Evolutionary conservation across 2,113 vertebrate genomes (phyloP).

Genomic region (Cheilinus undulatus): DNA sequence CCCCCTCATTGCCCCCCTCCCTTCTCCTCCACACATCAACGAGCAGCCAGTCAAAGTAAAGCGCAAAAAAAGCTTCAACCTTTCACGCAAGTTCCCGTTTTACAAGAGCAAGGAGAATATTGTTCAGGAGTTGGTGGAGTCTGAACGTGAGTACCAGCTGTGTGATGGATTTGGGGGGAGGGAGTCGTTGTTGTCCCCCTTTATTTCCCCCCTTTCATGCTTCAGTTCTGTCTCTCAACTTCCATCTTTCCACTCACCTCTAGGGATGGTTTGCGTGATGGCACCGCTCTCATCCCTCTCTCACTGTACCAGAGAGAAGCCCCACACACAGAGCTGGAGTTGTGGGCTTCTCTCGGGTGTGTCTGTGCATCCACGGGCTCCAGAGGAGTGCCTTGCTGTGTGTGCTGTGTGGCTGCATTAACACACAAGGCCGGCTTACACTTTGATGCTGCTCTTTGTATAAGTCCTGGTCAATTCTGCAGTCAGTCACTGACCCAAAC

Average conservation of each 20-base stretch:
- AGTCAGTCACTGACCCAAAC: conserved; percentile 68
- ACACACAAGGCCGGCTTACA: conserved; percentile 62
- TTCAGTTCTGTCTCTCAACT: conserved; percentile 71
- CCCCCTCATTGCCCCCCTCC: conserved; percentile 73
- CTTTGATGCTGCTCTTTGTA: conserved; percentile 49
- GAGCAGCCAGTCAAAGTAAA: conserved; percentile 98
- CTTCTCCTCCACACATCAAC: conserved; percentile 81
- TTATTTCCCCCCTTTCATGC: conserved; percentile 70
- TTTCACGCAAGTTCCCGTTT: conserved; percentile 99
- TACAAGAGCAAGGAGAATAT: conserved; percentile 99
- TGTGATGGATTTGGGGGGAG: conserved; percentile 42
- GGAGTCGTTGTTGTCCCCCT: background rate
- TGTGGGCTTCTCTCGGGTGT: conserved; percentile 67
- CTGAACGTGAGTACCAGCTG: conserved; percentile 97
- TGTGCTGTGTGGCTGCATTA: conserved; percentile 65
- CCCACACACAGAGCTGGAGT: conserved; percentile 45
- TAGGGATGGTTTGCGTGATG: conserved; percentile 58
- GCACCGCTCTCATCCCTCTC: conserved; percentile 65
- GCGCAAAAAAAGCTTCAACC: conserved; percentile 99
- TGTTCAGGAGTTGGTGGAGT: conserved; percentile 94
- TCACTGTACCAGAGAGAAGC: conserved; percentile 74
- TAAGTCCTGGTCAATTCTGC: conserved; percentile 61
- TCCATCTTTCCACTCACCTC: conserved; percentile 75
- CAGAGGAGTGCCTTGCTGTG: conserved; percentile 65
- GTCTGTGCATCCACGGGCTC: conserved; percentile 67